Conservation (phyloP, 1,140 invertebrate genomes). For the Cydia amplana region DNA sequence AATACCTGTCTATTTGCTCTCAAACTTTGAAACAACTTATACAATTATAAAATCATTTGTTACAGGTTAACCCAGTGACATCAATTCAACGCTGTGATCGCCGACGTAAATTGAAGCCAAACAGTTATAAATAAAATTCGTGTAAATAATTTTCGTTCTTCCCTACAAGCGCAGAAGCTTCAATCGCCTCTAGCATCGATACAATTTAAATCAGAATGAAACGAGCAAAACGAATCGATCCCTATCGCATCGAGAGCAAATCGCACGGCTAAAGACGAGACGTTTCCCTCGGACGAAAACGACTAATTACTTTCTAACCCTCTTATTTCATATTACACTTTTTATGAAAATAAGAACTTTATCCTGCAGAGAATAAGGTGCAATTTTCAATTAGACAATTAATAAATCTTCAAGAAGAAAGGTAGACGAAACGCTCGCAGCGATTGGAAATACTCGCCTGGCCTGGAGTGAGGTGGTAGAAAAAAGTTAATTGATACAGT, state of each 20-base stretch:
- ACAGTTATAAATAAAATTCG: slow-evolving; percentile 33
- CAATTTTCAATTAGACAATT: not conserved
- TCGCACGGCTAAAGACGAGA: slow-evolving; percentile 75
- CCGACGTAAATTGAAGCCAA: not conserved
- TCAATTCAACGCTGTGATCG: not conserved
- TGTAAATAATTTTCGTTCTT: slow-evolving; percentile 58
- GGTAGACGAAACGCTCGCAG: slow-evolving; percentile 52
- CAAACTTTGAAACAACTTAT: not conserved
- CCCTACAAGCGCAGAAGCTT: slow-evolving; percentile 57
- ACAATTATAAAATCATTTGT: not conserved
- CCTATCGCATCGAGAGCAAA: slow-evolving; percentile 74
- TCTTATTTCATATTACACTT: not conserved
- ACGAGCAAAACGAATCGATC: slow-evolving; percentile 73
- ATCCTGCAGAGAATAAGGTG: not conserved
- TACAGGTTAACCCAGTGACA: not conserved
- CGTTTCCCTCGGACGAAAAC: slow-evolving; percentile 56
- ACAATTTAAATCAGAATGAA: slow-evolving; percentile 75
- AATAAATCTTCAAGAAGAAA: slow-evolving; percentile 2
- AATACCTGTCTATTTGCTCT: not conserved
- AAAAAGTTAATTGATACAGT: slow-evolving; percentile 75
- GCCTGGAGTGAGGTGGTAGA: slow-evolving; percentile 55
- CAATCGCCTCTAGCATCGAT: slow-evolving; percentile 72
- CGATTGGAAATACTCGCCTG: slow-evolving; percentile 69
- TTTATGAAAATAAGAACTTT: not conserved
- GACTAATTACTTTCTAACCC: slow-evolving; percentile 2